Conservation (phyloP, 2,113 vertebrate genomes). For the Tupaia tana region DNA sequence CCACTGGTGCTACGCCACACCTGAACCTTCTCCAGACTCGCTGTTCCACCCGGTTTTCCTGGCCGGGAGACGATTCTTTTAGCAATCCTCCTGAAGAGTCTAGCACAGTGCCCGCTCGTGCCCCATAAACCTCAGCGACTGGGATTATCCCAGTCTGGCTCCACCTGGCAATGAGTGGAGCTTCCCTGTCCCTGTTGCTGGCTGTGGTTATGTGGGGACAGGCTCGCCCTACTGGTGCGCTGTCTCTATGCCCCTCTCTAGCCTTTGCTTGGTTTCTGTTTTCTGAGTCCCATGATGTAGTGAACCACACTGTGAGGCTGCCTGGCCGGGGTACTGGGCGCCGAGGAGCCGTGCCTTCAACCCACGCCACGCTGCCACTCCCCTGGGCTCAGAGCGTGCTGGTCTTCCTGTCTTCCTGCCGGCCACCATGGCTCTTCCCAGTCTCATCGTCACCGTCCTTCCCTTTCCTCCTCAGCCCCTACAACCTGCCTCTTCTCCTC, state of each 20-base stretch:
- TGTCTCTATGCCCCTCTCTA: no score
- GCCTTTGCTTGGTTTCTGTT: no score
- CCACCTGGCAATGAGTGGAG: background rate
- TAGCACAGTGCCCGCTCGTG: background rate
- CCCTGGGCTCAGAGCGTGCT: background rate
- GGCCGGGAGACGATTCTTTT: background rate
- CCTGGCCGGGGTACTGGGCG: no score
- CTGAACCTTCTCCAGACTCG: background rate
- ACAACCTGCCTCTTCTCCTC: background rate
- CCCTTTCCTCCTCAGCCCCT: background rate
- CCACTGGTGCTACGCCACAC: background rate
- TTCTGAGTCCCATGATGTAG: no score
- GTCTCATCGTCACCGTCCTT: background rate
- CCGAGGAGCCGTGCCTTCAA: background rate
- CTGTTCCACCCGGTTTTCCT: background rate
- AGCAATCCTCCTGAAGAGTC: background rate
- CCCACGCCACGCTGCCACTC: background rate
- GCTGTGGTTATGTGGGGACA: background rate
- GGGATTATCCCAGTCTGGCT: background rate
- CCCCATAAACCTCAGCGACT: no score
- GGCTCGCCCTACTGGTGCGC: no score
- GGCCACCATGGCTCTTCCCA: accelerated
- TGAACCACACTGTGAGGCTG: no score
- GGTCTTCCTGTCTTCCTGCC: background rate
- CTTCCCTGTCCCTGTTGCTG: background rate